A percentile compares a stretch with the other conserved stretches of the same genome.
These are phyloP conservation scores for Branchellion lobata DNA, from an alignment of 2,888 invertebrate genomes.

Conservation along the genomic window DNA sequence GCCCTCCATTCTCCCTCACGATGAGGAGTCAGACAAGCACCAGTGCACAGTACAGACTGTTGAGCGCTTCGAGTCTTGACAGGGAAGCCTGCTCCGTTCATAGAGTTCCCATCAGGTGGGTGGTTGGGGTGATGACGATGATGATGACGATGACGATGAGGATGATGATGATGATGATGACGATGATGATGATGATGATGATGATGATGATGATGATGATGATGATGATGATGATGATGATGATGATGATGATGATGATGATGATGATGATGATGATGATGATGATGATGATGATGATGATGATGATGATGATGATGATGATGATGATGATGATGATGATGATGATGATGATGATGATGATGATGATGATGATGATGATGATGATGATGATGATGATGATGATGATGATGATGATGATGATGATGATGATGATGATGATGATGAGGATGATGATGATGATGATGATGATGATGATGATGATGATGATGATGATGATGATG, in stretches of 20 bases:
- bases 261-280: slow-evolving; percentile 30
- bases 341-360: no score
- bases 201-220: slow-evolving; percentile 30
- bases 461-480: no score
- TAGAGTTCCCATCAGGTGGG: slow-evolving; percentile 46
- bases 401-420: no score
- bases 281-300: slow-evolving; percentile 31
- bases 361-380: no score
- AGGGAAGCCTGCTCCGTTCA: slow-evolving; percentile 48
- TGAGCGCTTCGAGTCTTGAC: slow-evolving; percentile 48
- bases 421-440: no score
- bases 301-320: slow-evolving; percentile 4
- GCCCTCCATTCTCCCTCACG: slow-evolving; percentile 26
- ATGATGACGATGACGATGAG: no score
- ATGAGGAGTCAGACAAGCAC: slow-evolving; percentile 8
- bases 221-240: slow-evolving; percentile 35
- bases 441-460: no score
- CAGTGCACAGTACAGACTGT: slow-evolving; percentile 46
- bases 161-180: background rate
- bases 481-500: no score
- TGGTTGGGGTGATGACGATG: no score
- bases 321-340: no score
- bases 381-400: no score
- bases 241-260: slow-evolving; percentile 29
- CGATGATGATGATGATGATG: background rate